Base-by-base conservation (phyloP, 2,113 vertebrate genomes). In the Siniperca knerii region DNA sequence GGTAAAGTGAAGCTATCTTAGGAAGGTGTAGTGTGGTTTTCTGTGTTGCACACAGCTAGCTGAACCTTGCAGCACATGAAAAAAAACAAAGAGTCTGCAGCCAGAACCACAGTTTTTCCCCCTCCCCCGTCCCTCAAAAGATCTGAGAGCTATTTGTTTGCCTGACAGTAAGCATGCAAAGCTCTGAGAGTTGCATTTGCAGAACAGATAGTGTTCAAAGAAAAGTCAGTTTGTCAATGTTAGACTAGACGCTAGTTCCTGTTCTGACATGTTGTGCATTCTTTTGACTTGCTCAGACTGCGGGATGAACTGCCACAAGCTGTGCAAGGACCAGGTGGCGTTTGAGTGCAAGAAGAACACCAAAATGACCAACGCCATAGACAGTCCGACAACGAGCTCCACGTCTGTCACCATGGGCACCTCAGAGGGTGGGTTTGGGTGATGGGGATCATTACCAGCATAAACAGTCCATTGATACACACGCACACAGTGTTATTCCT, bases 261-360 rank as follows among this genome's bases (percentile, higher is more conserved):
- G 90, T 84, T 90, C 52, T 94, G 68, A 93, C 82, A 44, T 83
- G 84, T 81, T 66, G 20, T 87, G 50, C 73, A 15, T 90, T 94
- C 58, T 82, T 68, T 50, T 72, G 77, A 48, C 68, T 65, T 73
- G 52, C 89, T 25, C 89, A 99, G 98, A 99, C 90, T 99, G 98
- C 0, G 98, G 97, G 66, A 98, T 99, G 98, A 99, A 98, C 93
- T 99, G 98, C 86, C 98, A 99, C 92, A 98, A 97, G 92, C 97
- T 98, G 25, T 99, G 98, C 94, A 98, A 97, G 94, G 98, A 99
- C 60, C 95, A 99, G 93, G 97, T 99, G 78, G 98, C 98, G 23
- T 98, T 99, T 21, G 98, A 99, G 91, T 99, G 98, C 93, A 99
- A 99, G 95, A 98, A 97, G 92, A 96, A 97, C 87, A n/a, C 92